Evolutionary conservation across 2,888 invertebrate genomes (phyloP), one percentile per base, ranked within the genome.

Genomic region (Lasioglossum malachurum): DNA sequence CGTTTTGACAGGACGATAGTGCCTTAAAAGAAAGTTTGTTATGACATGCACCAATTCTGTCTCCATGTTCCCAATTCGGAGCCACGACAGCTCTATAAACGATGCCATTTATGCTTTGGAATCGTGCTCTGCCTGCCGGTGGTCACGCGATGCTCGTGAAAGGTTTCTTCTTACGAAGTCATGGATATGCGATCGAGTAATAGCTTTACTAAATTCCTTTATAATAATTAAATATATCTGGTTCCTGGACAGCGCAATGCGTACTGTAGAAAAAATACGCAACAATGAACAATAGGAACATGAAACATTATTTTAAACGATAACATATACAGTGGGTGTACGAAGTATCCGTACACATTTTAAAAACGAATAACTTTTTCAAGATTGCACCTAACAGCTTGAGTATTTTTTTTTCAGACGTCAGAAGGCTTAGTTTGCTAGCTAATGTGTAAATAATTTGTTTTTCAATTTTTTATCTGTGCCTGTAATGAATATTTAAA

Each of bases 151-250:
- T n/a, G 35, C 31, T 53, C 49, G 73, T 77, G 77, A 77, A 87
- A 79, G 79, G 86, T 79, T 80, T 80, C 85, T 71, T 76, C 71
- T 83, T 82, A 78, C 44, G 44, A 82, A 71, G 78, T 78, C 75
- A 60, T 16, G 53, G n/a, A 71, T 72, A 57, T 64, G 49, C 69
- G 46, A 46, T 35, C n/a, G 46, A 23, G 23, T 49, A 31, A 71
- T 38, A 49, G 4, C 27, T 53, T 41, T 41, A 60, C 7, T 75
- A 41, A 75, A 38, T 69, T 46, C 49, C 16, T 19, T 77, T 69
- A 38, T 19, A 44, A 78, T 41, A 53, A 67, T 41, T 10, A 23
- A 31, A 46, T 72, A 53, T 27, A 53, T 27, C 53, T 8, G 2
- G 41, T 31, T 64, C 31, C 7, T 35, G 64, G 16, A 31, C 4